Base-by-base conservation (phyloP, 2,797 vertebrate species). In the Saxicola maurus region DNA sequence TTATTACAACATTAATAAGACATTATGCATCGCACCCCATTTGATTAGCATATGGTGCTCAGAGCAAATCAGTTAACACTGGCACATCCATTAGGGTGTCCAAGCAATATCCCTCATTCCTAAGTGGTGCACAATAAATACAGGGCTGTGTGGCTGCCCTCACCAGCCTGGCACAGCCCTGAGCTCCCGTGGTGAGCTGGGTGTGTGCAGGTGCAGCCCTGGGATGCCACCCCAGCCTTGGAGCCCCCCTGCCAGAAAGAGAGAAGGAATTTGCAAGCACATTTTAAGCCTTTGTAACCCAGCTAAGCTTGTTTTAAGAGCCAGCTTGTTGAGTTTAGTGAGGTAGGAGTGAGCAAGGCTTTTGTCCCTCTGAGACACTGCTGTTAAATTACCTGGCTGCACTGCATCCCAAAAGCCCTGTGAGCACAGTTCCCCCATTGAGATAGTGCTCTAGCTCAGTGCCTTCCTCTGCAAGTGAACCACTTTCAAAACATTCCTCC, bases 31-130 rank as follows among this genome's bases (percentile, higher is more conserved):
- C 10, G 71, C 82, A 95, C 86, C 84, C 92, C 79, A 89, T 95
- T 89, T 94, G 92, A 96, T 95, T 95, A 95, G 87, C 61, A 92
- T 92, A 94, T 86, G 93, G 84, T 92, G 86, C 82, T 95, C 91
- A 93, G 94, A 95, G 91, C 91, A 95, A 94, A 93, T 91, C 90
- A 91, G 94, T 93, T 95, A 95, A 92, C 86, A 77, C 84, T 92
- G 90, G 92, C 72, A 88, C 94, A 91, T 91, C 88, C 89, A 89
- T 92, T 93, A 89, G 92, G 89, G 65, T 90, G 90, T 93, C 94
- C 91, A 91, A 68, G 84, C 72, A 93, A 94, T 93, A 85, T 65
- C 85, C 72, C 8, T 43, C 73, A 80, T 91, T 80, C 62, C 91
- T 95, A 92, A 93, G 82, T 90, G 88, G 85, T 66, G 62, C 73